Percentiles rank a stretch among this genome's conserved stretches.
Conservation (phyloP, 2,113 vertebrate species). For the Myrmecophaga tridactyla region DNA sequence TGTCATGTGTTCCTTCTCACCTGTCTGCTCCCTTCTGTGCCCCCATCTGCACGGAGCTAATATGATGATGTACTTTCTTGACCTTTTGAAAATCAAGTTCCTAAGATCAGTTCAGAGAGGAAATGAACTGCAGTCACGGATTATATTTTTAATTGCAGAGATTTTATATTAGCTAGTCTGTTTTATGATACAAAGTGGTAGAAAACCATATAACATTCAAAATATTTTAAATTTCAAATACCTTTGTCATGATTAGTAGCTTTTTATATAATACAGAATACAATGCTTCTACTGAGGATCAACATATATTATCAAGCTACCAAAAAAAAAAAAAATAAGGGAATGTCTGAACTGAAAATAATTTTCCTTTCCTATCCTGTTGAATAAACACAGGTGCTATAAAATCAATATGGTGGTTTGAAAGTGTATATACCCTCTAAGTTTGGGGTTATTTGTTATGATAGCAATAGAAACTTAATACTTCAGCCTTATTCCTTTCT, state of each 20-base stretch:
- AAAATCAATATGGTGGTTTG: neutral
- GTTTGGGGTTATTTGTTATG: conserved; percentile 51
- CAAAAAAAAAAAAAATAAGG: neutral
- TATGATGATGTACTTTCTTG: neutral
- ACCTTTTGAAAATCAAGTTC: neutral
- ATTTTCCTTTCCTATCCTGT: neutral
- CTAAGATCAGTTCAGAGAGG: neutral
- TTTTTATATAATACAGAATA: neutral
- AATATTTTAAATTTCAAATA: neutral
- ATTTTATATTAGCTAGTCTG: neutral
- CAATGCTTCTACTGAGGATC: neutral
- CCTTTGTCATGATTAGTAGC: neutral
- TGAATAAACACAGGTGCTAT: neutral
- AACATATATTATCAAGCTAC: neutral
- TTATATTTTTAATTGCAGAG: neutral
- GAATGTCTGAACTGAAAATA: neutral
- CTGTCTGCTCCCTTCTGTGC: conserved; percentile 42
- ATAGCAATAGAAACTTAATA: conserved; percentile 38
- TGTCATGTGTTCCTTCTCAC: conserved; percentile 26
- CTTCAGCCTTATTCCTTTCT: conserved; percentile 37
- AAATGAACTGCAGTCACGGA: neutral
- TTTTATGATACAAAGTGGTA: neutral
- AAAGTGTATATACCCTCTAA: neutral
- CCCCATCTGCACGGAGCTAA: conserved; percentile 38
- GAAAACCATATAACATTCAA: neutral